Conservation (phyloP, 53 echinoderm and acorn worm species). For the Zoroaster sp. region DNA sequence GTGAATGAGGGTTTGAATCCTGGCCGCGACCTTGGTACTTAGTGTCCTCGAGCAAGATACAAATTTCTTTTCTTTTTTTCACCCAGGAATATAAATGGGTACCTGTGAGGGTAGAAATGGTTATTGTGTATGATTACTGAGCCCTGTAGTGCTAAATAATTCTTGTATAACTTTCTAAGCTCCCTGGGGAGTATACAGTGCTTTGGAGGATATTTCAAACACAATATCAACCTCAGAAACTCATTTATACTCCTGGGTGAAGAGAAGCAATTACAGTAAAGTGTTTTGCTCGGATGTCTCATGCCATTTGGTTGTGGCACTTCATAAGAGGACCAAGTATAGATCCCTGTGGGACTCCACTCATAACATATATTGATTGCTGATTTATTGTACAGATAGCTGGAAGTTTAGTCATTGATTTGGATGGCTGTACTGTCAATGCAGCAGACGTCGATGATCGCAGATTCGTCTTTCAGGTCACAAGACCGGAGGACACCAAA, state of each 20-base stretch:
- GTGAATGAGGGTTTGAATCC: too few species aligned
- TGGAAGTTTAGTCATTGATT: slow-evolving; percentile 81
- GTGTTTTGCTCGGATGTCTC: not conserved
- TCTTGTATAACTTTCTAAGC: not conserved
- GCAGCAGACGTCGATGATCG: slow-evolving; percentile 82
- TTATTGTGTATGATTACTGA: not conserved
- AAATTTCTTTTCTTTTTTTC: too few species aligned
- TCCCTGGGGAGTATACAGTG: too few species aligned
- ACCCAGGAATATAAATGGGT: too few species aligned
- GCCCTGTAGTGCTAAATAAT: not conserved
- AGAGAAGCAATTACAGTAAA: too few species aligned
- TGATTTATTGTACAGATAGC: slow-evolving; percentile 67
- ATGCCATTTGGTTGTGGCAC: not conserved
- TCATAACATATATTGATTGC: not conserved
- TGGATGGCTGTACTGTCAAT: slow-evolving; percentile 77
- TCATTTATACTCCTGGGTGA: too few species aligned
- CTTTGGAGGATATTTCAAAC: not conserved
- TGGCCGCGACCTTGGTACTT: too few species aligned
- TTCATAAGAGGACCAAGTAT: too few species aligned
- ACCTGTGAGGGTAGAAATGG: too few species aligned
- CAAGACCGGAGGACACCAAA: slow-evolving; percentile 68
- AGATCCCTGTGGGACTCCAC: not conserved
- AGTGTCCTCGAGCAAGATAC: too few species aligned
- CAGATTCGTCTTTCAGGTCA: slow-evolving; percentile 87
- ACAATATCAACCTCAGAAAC: not conserved